Evolutionary conservation across 2,113 vertebrate species (phyloP).

Genomic region (Irena cyanogastra): DNA sequence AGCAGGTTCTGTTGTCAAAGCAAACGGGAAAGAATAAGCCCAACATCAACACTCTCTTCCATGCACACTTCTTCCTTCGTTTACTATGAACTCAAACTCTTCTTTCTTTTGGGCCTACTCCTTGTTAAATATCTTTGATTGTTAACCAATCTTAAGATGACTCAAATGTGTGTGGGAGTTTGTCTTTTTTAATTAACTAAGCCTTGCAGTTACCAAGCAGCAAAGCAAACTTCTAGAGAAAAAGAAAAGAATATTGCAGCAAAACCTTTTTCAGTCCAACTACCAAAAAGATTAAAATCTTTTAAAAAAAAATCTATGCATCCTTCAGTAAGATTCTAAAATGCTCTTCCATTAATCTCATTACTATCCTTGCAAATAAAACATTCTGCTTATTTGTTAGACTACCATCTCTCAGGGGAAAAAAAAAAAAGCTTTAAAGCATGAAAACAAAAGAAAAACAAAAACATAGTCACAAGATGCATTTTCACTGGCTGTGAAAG

Average conservation of each 20-base stretch:
- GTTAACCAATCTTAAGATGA: background rate
- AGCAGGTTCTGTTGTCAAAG: background rate
- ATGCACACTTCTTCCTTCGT: background rate
- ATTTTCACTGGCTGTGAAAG: slow-evolving; percentile 1
- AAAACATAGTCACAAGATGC: background rate
- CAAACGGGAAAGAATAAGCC: background rate
- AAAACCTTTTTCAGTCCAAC: background rate
- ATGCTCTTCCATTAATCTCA: background rate
- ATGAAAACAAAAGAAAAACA: background rate
- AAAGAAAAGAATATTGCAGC: background rate
- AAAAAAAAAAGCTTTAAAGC: background rate
- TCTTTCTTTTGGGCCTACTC: background rate
- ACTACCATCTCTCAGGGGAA: background rate
- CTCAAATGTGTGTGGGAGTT: background rate
- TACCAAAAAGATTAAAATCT: background rate
- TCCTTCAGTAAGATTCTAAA: background rate
- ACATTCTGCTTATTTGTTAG: background rate
- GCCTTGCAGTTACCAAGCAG: background rate
- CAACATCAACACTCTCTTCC: rapidly evolving
- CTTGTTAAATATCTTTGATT: background rate
- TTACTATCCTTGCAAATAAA: background rate
- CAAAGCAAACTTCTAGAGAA: background rate
- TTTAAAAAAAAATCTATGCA: background rate
- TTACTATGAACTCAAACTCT: background rate
- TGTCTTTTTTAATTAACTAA: background rate